phyloP scores from a whole-genome alignment of 2,888 invertebrate species.

The Mongoloraphidia duomilia region DNA sequence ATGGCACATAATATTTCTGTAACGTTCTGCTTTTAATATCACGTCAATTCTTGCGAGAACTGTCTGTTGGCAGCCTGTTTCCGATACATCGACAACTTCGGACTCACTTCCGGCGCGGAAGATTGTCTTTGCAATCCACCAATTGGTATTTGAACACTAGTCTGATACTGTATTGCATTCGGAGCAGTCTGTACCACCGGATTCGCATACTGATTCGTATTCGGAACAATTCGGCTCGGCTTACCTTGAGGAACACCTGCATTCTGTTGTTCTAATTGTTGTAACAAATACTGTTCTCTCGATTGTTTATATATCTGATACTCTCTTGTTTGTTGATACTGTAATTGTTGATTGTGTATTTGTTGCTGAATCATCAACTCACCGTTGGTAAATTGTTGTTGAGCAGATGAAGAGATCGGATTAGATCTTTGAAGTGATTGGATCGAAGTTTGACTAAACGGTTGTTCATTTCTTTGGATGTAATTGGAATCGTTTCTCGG shows the following conservation, averaged over 20 bases:
- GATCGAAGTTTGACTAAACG: no score
- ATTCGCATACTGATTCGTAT: no score
- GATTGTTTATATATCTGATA: slow-evolving; percentile 25
- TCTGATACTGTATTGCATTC: slow-evolving; percentile 18
- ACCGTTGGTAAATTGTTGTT: slow-evolving; percentile 20
- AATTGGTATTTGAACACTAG: slow-evolving; percentile 25
- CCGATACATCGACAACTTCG: slow-evolving; percentile 18
- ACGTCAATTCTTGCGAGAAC: slow-evolving; percentile 21
- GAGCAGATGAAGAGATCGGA: no score
- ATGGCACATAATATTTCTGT: no score
- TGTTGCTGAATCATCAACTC: slow-evolving; percentile 25
- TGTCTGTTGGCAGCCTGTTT: slow-evolving; percentile 14
- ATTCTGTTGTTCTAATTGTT: slow-evolving; percentile 16
- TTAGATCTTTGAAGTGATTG: no score
- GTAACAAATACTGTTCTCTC: slow-evolving; percentile 23
- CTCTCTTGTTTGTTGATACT: slow-evolving; percentile 21
- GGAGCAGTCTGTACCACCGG: no score
- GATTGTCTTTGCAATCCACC: slow-evolving; percentile 9
- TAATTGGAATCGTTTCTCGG: no score
- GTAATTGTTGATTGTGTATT: slow-evolving; percentile 22
- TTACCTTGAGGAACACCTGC: not conserved
- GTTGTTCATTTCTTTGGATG: no score
- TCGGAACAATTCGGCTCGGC: no score
- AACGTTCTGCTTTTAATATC: slow-evolving; percentile 11
- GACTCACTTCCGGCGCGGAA: slow-evolving; percentile 20